Percentiles rank a stretch among this genome's conserved stretches.
These are phyloP conservation scores for Nomada goodeniana DNA, from an alignment of 2,888 invertebrate genomes.

Conservation along the genomic window DNA sequence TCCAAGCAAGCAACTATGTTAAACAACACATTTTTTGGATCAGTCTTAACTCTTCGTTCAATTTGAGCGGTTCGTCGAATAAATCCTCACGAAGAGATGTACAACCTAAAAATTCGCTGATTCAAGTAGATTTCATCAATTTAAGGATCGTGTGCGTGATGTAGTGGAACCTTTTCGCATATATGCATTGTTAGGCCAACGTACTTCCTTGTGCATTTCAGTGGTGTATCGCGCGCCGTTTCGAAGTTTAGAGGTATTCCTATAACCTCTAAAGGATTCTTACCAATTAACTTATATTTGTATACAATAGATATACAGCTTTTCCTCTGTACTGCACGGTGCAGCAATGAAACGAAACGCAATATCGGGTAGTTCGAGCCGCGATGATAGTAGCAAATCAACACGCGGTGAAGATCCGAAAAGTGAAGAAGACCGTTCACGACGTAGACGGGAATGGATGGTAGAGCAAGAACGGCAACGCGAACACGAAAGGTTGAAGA, in stretches of 20 bases:
- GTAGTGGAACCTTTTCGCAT: no score
- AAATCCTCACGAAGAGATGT: not conserved
- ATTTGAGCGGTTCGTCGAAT: not conserved
- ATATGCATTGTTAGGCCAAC: no score
- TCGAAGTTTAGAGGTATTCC: not conserved
- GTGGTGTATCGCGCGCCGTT: not conserved
- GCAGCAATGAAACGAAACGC: constrained; percentile 42
- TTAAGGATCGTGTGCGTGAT: not conserved
- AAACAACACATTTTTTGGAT: not conserved
- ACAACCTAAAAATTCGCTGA: not conserved
- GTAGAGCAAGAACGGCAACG: constrained; percentile 66
- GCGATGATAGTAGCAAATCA: constrained; percentile 30
- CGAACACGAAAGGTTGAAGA: constrained; percentile 72
- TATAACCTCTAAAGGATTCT: constrained; percentile 11
- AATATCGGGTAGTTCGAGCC: constrained; percentile 13
- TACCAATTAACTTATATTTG: not conserved
- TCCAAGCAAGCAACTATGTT: not conserved
- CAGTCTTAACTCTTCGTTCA: no score
- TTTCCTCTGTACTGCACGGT: not conserved
- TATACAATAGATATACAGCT: not conserved
- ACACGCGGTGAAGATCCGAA: constrained; percentile 32
- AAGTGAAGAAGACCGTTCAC: constrained; percentile 65
- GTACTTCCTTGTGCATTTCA: no score
- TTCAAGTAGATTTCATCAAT: not conserved
- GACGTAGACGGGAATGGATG: constrained; percentile 71